phyloP scores from a whole-genome alignment of 2,797 vertebrate genomes.

The Nothura maculosa region DNA sequence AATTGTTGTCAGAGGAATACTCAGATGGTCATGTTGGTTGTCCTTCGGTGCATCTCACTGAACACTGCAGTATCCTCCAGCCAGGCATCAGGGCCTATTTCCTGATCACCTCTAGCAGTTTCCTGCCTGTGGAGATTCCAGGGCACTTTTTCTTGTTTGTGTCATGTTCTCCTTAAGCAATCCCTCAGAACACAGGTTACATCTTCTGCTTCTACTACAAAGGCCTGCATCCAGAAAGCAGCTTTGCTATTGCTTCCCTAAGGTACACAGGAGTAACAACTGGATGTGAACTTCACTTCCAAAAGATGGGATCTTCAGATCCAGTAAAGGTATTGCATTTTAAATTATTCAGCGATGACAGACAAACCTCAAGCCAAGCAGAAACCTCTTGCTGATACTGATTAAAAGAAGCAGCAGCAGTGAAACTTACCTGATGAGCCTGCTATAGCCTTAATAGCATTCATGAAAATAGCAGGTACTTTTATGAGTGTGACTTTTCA shows the following conservation, averaged over 20 bases:
- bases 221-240: neutral
- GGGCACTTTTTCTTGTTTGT: neutral
- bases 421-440: neutral
- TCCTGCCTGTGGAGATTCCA: neutral
- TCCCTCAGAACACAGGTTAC: neutral
- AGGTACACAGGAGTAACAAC: neutral
- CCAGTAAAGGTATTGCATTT: neutral
- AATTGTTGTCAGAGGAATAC: neutral
- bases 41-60: neutral
- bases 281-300: neutral
- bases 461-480: neutral
- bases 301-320: neutral
- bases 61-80: neutral
- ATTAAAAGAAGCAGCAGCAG: neutral
- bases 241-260: neutral
- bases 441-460: neutral
- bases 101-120: neutral
- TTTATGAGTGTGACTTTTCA: neutral
- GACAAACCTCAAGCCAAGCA: neutral
- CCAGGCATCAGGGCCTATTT: neutral
- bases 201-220: neutral
- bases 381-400: rapidly evolving
- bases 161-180: neutral
- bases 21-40: neutral
- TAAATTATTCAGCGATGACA: neutral